A percentile compares a stretch with the other conserved stretches of the same genome.
phyloP scores from a whole-genome alignment of 2,797 vertebrate species.

The Enteromius mattozi region DNA sequence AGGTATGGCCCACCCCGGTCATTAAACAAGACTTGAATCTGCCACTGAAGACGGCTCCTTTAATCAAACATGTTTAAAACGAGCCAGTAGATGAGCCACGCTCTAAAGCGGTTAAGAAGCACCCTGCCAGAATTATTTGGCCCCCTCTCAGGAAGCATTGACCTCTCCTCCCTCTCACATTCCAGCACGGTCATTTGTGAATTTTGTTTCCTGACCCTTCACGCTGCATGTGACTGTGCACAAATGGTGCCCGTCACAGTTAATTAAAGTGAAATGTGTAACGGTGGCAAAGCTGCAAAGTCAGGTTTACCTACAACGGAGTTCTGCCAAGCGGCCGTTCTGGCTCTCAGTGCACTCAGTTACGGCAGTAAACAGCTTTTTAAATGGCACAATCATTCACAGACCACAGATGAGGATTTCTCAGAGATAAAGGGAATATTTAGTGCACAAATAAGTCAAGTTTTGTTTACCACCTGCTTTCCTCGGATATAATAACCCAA shows the following conservation, averaged over 20 bases:
- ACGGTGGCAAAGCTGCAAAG: constrained; percentile 8
- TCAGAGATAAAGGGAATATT: neutral
- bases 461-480: neutral
- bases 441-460: neutral
- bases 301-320: constrained; percentile 16
- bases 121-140: constrained; percentile 10
- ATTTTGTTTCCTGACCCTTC: constrained; percentile 26
- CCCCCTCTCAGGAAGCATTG: neutral
- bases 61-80: constrained; percentile 3
- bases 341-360: neutral
- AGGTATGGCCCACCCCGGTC: neutral
- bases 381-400: neutral
- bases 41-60: neutral
- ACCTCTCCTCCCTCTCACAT: constrained; percentile 15
- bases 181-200: constrained; percentile 7
- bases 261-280: constrained; percentile 34
- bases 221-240: constrained; percentile 1
- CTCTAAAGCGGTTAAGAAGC: constrained; percentile 2
- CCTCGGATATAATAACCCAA: neutral
- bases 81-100: constrained; percentile 1
- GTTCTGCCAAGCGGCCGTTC: neutral
- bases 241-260: constrained; percentile 30
- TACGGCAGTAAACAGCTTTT: neutral
- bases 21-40: neutral
- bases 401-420: neutral